Conservation (phyloP, 2,797 vertebrate genomes). For the Sebastes miniatus region DNA sequence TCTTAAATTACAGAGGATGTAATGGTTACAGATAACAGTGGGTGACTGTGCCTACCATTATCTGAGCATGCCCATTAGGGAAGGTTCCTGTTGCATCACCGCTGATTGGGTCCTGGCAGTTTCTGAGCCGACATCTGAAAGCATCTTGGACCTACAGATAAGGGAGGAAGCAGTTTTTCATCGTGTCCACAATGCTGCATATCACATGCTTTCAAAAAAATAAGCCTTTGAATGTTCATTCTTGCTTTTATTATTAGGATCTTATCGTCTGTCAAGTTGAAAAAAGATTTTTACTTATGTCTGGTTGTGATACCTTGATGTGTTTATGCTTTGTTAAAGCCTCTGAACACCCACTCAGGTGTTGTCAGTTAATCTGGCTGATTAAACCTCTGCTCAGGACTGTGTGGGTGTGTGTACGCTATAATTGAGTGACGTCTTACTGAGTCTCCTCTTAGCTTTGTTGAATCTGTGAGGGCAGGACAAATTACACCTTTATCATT, state of each 20-base stretch:
- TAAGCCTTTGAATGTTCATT: neutral
- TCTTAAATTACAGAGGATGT: conserved; percentile 51
- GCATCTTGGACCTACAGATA: conserved; percentile 93
- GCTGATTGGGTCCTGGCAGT: conserved; percentile 97
- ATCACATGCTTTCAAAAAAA: neutral
- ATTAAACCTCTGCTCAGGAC: too few relatives aligned
- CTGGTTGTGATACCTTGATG: neutral
- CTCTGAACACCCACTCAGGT: too few relatives aligned
- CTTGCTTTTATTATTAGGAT: neutral
- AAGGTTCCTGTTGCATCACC: conserved; percentile 97
- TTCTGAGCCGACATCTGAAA: conserved; percentile 97
- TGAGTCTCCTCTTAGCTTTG: too few relatives aligned
- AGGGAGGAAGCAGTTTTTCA: neutral
- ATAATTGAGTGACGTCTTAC: too few relatives aligned
- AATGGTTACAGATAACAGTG: conserved; percentile 40
- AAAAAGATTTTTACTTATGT: neutral
- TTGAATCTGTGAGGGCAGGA: too few relatives aligned
- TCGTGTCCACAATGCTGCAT: neutral
- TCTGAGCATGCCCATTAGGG: conserved; percentile 98
- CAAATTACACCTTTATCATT: too few relatives aligned
- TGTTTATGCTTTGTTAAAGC: neutral
- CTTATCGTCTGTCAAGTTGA: neutral
- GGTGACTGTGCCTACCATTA: conserved; percentile 89
- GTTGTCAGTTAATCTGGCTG: too few relatives aligned
- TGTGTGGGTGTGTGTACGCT: too few relatives aligned